A percentile compares a stretch with the other conserved stretches of the same genome.
phyloP scores from a whole-genome alignment of 2,888 invertebrate species.

The Geophilus truncorum region DNA sequence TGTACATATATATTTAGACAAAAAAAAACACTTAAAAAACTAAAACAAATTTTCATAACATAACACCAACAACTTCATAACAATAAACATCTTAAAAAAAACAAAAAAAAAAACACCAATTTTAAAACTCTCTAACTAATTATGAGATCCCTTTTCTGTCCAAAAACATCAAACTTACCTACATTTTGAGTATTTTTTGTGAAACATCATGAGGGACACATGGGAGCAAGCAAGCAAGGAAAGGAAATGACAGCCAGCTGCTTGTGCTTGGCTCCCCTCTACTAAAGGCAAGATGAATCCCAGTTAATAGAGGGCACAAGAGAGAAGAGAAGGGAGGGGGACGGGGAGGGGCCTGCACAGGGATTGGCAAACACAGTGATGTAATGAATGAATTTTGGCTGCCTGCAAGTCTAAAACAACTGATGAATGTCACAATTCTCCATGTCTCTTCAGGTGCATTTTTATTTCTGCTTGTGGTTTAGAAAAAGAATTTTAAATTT shows the following conservation, averaged over 20 bases:
- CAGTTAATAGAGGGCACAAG: not conserved
- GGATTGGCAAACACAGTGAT: not conserved
- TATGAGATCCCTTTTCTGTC: not conserved
- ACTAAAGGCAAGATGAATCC: not conserved
- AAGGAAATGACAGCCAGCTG: conserved; percentile 4
- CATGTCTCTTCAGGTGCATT: too few relatives aligned
- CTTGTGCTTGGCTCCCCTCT: not conserved
- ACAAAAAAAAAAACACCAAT: too few relatives aligned
- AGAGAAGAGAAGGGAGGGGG: too few relatives aligned
- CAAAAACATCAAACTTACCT: not conserved
- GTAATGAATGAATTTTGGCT: not conserved
- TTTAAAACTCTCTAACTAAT: too few relatives aligned
- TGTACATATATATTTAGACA: too few relatives aligned
- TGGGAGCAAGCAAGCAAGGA: not conserved
- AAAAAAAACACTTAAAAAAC: too few relatives aligned
- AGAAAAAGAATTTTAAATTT: too few relatives aligned
- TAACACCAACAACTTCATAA: too few relatives aligned
- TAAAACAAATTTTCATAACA: too few relatives aligned
- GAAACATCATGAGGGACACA: not conserved
- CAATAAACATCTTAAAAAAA: too few relatives aligned
- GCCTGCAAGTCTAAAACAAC: not conserved
- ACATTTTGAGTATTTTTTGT: not conserved
- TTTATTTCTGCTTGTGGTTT: too few relatives aligned
- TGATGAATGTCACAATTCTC: too few relatives aligned
- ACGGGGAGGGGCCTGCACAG: not conserved